These are phyloP conservation scores for Drepana arcuata DNA, from an alignment of 1,140 invertebrate species.

Conservation along the genomic window DNA sequence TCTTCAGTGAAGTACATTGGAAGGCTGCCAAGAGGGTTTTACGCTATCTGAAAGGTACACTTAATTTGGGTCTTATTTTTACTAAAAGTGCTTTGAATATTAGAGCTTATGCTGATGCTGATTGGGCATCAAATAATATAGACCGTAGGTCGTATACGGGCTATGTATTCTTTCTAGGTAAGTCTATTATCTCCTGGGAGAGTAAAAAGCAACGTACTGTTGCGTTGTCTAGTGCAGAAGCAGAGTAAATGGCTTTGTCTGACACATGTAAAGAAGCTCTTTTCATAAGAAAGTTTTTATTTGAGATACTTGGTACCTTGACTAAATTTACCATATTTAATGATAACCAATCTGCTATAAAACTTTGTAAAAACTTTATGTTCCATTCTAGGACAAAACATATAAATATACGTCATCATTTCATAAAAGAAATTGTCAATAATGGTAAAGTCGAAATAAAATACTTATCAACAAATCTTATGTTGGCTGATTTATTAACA, in stretches of 20 bases:
- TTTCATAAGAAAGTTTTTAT: not conserved
- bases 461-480: not conserved
- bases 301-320: not conserved
- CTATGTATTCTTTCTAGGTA: not conserved
- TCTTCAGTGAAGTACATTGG: slow-evolving; percentile 11
- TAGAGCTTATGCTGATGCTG: slow-evolving; percentile 17
- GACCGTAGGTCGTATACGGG: slow-evolving; percentile 5
- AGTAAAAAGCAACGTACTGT: not conserved
- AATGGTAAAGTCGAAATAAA: not conserved
- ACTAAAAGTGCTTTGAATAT: slow-evolving; percentile 3
- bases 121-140: slow-evolving; percentile 12
- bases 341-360: not conserved
- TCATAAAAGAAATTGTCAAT: not conserved
- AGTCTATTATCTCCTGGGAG: not conserved
- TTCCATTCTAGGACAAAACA: not conserved
- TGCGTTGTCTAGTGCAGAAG: not conserved
- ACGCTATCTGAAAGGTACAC: slow-evolving; percentile 17
- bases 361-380: not conserved
- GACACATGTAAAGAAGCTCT: not conserved
- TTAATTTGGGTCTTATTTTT: slow-evolving; percentile 7
- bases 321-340: not conserved
- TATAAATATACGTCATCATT: no score
- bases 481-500: not conserved
- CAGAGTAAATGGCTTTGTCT: not conserved
- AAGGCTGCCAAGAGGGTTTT: slow-evolving; percentile 17